Evolutionary conservation across 2,797 vertebrate genomes (phyloP).

Genomic region (Smutsia gigantea): DNA sequence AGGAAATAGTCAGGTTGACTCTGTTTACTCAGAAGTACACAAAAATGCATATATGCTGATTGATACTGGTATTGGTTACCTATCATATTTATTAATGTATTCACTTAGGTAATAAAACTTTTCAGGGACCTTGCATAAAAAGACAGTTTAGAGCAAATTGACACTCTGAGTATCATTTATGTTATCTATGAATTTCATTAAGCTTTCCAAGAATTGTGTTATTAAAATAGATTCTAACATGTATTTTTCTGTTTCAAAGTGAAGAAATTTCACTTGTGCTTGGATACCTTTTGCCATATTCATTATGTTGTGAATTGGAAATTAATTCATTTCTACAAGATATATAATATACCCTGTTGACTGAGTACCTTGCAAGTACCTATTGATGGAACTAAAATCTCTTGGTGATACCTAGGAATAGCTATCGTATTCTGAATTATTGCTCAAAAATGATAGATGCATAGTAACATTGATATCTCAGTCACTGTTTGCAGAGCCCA

Average conservation of each 20-base stretch:
- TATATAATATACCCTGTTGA: constrained; percentile 17
- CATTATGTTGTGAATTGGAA: constrained; percentile 21
- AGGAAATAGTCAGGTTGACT: constrained; percentile 17
- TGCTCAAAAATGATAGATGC: not conserved
- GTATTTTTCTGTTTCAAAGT: constrained; percentile 30
- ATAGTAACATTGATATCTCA: not conserved
- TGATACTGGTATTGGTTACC: not conserved
- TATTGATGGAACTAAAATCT: constrained; percentile 20
- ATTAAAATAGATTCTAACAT: constrained; percentile 17
- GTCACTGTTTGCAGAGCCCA: not conserved
- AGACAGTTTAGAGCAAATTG: constrained; percentile 4
- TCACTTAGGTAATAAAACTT: not conserved
- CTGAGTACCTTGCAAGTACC: not conserved
- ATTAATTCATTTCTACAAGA: constrained; percentile 22
- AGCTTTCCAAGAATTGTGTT: constrained; percentile 42
- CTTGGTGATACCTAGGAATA: constrained; percentile 44
- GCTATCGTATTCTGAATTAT: not conserved
- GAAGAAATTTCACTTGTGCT: constrained; percentile 14
- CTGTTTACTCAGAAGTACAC: constrained; percentile 25
- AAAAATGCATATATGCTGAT: not conserved
- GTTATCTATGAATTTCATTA: constrained; percentile 51
- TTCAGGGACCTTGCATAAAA: not conserved
- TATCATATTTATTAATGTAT: not conserved
- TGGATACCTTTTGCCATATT: constrained; percentile 41
- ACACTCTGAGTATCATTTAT: not conserved